phyloP scores from a whole-genome alignment of 2,888 invertebrate species.

The Sinodicranocentrus sp. region DNA sequence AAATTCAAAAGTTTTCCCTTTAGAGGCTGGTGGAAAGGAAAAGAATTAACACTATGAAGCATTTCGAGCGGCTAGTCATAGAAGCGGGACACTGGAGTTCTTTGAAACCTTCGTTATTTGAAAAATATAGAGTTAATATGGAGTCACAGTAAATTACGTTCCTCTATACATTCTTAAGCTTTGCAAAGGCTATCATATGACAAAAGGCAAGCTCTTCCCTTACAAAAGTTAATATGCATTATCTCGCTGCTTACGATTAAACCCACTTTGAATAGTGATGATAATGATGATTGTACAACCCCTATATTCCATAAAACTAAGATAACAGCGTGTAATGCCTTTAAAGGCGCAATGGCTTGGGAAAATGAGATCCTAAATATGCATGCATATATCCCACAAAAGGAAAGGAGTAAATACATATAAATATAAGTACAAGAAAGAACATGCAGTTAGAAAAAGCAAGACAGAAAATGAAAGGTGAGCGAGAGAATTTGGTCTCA shows the following conservation, averaged over 20 bases:
- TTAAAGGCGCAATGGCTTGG: background rate
- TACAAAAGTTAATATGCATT: background rate
- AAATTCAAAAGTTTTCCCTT: no score
- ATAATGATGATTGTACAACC: constrained; percentile 40
- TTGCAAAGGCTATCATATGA: no score
- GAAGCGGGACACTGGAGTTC: no score
- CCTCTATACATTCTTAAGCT: no score
- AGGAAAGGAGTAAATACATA: background rate
- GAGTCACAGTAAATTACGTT: no score
- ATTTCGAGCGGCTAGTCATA: no score
- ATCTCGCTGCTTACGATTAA: constrained; percentile 18
- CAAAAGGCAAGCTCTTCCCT: no score
- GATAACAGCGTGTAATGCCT: constrained; percentile 21
- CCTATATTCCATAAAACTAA: constrained; percentile 28
- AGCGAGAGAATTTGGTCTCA: constrained; percentile 24
- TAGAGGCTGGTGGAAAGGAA: no score
- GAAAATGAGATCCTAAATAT: background rate
- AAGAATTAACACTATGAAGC: background rate
- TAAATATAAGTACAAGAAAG: constrained; percentile 31
- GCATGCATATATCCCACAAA: background rate
- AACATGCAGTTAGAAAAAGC: constrained; percentile 29
- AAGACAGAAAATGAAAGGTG: constrained; percentile 33
- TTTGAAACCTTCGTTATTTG: no score
- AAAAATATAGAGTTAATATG: no score
- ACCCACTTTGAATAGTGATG: constrained; percentile 10